Evolutionary conservation across 2,113 vertebrate species (phyloP), one percentile per base, ranked within the genome.

Genomic region (Tenrec ecaudatus): DNA sequence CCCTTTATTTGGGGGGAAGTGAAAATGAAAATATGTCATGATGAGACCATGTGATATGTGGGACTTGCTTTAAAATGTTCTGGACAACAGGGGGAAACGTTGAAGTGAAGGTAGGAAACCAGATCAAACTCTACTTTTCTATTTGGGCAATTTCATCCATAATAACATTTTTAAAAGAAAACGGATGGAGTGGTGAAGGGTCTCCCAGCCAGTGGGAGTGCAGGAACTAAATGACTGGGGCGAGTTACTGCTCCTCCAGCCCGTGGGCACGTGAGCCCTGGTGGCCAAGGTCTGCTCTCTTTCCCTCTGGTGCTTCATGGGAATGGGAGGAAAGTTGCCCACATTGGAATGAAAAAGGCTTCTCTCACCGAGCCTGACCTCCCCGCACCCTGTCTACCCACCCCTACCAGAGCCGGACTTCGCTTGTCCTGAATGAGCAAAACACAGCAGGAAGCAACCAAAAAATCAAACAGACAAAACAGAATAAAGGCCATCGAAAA

Each of bases 11-110:
- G 40, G 38, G 8, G 5, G 31, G 11, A 16, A 58, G 0, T 10
- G 47, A 53, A 53, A 12, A 12, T 53, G 9, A 84, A 89, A 57
- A 17, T 92, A 86, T 89, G 47, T 80, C 83, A 9, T n/a, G 31
- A 17, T 31, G 11, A 47, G 5, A 86, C 76, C 19, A 66, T 3
- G 19, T 58, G 68, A 43, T 43, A 23, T 33, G 38, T 82, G 31
- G 36, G n/a, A 64, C 87, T 89, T 89, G 78, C 33, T 77, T 88
- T 84, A 57, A 43, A 85, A 29, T 33, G 27, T n/a, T 69, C 38
- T 69, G 76, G 16, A 27, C 53, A 58, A 58, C 68, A 69, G 31
- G 31, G 47, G 27, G 25, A 5, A 43, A 77, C 0, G 43, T 33
- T 3, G 27, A 27, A 15, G 25, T 3, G 25, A 25, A 5, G 27